phyloP scores from a whole-genome alignment of 2,113 vertebrate species.

The Rhinichthys klamathensis region DNA sequence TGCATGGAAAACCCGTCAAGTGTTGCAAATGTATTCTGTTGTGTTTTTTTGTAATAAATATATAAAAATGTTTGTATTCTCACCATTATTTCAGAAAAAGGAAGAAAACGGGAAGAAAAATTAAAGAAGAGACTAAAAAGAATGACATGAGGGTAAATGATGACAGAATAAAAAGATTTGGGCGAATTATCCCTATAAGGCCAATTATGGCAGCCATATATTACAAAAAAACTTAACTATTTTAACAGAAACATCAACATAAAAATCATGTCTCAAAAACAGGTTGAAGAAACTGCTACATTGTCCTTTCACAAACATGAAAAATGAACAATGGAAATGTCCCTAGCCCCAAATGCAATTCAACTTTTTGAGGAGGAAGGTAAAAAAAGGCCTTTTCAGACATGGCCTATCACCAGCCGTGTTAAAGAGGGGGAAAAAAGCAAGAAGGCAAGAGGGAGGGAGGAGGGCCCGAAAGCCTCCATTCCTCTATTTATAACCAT shows the following conservation, averaged over 20 bases:
- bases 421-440: constrained; percentile 58
- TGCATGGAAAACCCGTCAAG: not conserved
- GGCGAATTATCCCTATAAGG: not conserved
- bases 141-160: not conserved
- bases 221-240: not conserved
- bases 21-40: not conserved
- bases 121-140: not conserved
- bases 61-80: not conserved
- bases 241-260: not conserved
- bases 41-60: not conserved
- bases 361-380: constrained; percentile 64
- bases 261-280: not conserved
- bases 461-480: constrained; percentile 60
- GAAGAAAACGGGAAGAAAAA: not conserved
- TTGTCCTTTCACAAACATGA: constrained; percentile 25
- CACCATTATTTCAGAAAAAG: constrained; percentile 7
- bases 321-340: constrained; percentile 37
- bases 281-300: not conserved
- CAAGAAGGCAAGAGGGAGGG: constrained; percentile 52
- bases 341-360: constrained; percentile 65
- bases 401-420: constrained; percentile 69
- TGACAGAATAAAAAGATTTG: not conserved
- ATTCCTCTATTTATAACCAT: constrained; percentile 79
- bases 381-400: constrained; percentile 70
- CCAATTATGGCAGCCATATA: not conserved